Base-by-base conservation (phyloP, 2,113 vertebrate species). In the Rhynchopsitta pachyrhyncha region DNA sequence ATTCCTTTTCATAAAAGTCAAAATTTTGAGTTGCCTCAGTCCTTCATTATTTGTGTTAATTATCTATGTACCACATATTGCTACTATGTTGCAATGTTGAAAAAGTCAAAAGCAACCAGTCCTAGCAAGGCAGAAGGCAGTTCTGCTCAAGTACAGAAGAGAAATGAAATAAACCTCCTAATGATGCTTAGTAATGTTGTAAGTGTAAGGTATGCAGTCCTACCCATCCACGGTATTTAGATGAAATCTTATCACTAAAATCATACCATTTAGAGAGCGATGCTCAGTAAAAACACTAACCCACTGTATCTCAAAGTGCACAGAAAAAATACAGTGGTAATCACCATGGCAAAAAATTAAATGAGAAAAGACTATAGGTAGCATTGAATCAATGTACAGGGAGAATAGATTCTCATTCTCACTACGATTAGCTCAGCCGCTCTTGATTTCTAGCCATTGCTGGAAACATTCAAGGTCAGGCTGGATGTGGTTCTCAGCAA, bases 71-170 rank as follows among this genome's bases (percentile, higher is more conserved):
- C 41, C n/a, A 41, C 76, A 82, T 64, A 64, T 13, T 85, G 88
- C 60, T 82, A 14, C 24, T 49, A 18, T 55, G 50, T 75, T 41
- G 37, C 71, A 81, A 46, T 28, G 50, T 5, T 77, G 68, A 74
- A 80, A 89, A 73, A 35, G 80, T 57, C 22, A 46, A 62, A 83
- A 82, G 41, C n/a, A 62, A n/a, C 41, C 49, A 68, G 93, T 82
- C 95, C 41, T 41, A 70, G 93, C 89, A 96, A 13, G 88, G 93
- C 79, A 87, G 42, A 90, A 84, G 81, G 64, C 23, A 78, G 77
- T 64, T 91, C 27, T 39, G 88, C 92, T 93, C 15, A 37, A 42
- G 74, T 33, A 25, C 17, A 83, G 44, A 88, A 81, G 74, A 23
- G 64, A 95, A 92, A 88, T 50, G 81, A 89, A 87, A 86, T 37